phyloP scores from a whole-genome alignment of 2,113 vertebrate species.

The Alethe diademata region DNA sequence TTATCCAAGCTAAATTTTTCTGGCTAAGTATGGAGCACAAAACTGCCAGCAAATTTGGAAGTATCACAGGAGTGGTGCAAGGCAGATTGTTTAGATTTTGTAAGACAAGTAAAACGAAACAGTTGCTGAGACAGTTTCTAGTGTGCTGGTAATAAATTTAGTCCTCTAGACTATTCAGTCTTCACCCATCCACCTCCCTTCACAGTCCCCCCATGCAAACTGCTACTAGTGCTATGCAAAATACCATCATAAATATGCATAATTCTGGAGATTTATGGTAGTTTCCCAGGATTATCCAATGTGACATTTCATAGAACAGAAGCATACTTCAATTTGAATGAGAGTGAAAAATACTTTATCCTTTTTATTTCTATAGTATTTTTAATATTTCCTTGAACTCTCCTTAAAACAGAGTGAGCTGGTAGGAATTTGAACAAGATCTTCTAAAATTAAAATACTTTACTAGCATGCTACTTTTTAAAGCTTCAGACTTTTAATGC shows the following conservation, averaged over 20 bases:
- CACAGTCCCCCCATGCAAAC: conserved; percentile 34
- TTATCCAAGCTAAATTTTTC: conserved; percentile 60
- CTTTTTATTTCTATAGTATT: conserved; percentile 75
- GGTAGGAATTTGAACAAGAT: conserved; percentile 62
- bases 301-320: conserved; percentile 88
- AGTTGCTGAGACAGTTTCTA: conserved; percentile 71
- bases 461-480: not conserved
- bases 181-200: conserved; percentile 29
- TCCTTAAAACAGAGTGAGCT: conserved; percentile 54
- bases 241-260: conserved; percentile 87
- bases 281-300: conserved; percentile 90
- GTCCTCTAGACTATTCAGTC: conserved; percentile 71
- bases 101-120: conserved; percentile 47
- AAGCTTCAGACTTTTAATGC: conserved; percentile 6
- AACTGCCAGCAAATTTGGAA: conserved; percentile 24
- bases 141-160: conserved; percentile 79
- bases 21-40: conserved; percentile 45
- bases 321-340: conserved; percentile 84
- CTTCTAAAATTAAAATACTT: conserved; percentile 54
- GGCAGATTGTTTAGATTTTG: conserved; percentile 37
- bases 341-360: conserved; percentile 88
- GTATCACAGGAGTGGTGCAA: not conserved
- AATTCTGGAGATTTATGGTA: conserved; percentile 89
- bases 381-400: conserved; percentile 70
- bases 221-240: conserved; percentile 84